Conservation (phyloP, 2,113 vertebrate species). For the Lethenteron camtschaticum region DNA sequence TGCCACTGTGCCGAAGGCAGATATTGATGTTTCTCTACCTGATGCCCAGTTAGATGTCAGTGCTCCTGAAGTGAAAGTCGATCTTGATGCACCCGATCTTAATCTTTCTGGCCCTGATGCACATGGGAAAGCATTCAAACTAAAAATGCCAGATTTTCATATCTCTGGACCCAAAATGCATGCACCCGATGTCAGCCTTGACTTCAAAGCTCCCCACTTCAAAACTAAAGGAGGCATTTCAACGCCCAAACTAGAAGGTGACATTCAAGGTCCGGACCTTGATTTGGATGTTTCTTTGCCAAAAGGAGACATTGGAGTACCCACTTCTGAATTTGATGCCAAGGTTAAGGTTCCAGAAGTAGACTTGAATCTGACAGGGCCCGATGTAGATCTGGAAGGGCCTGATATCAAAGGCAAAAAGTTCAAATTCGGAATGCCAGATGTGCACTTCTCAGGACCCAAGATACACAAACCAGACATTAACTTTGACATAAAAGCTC, state of each 20-base stretch:
- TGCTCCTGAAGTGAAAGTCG: slow-evolving; percentile 14
- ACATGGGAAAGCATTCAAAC: background rate
- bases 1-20: background rate
- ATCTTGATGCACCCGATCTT: background rate
- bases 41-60: slow-evolving; percentile 7
- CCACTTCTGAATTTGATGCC: background rate
- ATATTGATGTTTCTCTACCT: slow-evolving; percentile 2
- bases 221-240: slow-evolving; percentile 18
- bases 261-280: background rate
- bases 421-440: background rate
- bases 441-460: background rate
- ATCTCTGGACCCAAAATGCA: slow-evolving; percentile 12
- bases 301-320: background rate
- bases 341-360: background rate
- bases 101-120: background rate
- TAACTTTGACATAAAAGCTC: background rate
- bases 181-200: slow-evolving; percentile 20
- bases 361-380: background rate
- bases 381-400: background rate
- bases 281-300: background rate
- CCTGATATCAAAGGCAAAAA: background rate
- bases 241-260: slow-evolving; percentile 15
- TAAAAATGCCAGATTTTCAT: slow-evolving; percentile 4
- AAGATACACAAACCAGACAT: background rate
- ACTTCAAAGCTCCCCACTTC: slow-evolving; percentile 15